Base-by-base conservation (phyloP, 1,140 invertebrate species). In the Cryptotermes secundus region DNA sequence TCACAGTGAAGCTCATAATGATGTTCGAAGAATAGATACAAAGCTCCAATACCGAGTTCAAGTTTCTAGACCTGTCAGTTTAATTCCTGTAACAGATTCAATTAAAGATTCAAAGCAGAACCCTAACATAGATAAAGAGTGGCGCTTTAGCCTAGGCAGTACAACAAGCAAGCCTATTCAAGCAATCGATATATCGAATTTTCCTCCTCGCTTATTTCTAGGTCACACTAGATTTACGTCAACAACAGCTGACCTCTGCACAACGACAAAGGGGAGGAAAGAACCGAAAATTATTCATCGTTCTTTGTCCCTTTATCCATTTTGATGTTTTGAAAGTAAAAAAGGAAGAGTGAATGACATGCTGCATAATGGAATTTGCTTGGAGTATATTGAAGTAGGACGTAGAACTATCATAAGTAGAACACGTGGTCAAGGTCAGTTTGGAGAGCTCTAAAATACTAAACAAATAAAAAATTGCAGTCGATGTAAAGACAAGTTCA, bases 121-220 rank as follows among this genome's bases (percentile, higher is more conserved):
- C n/a, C n/a, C n/a, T 72, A 72, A 72, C n/a, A n/a, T n/a, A 31
- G 9, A 72, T 26, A 72, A 72, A 72, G 26, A 72, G 14, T 72
- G 59, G 26, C 26, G 9, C 45, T 19, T 49, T 1, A 49, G 3
- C n/a, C 59, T 14, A 49, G 12, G 26, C 9, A 31, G 14, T 72
- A 16, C 31, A 72, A 72, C 59, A 72, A n/a, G 59, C 59, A n/a
- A 72, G n/a, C 26, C 59, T 72, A 1, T 31, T 72, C 59, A n/a
- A 31, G n/a, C n/a, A 72, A 72, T 59, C 53, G 53, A 59, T 59
- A 59, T 72, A 31, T 72, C 59, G n/a, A 72, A 72, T 72, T 31
- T 72, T 72, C 26, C n/a, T 72, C 2, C 9, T 72, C n/a, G 16
- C 14, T 72, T 31, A 72, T n/a, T 3, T 72, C 26, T 72, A 31